Conservation (phyloP, 2,113 vertebrate species). For the Nannobrachium achirus region DNA sequence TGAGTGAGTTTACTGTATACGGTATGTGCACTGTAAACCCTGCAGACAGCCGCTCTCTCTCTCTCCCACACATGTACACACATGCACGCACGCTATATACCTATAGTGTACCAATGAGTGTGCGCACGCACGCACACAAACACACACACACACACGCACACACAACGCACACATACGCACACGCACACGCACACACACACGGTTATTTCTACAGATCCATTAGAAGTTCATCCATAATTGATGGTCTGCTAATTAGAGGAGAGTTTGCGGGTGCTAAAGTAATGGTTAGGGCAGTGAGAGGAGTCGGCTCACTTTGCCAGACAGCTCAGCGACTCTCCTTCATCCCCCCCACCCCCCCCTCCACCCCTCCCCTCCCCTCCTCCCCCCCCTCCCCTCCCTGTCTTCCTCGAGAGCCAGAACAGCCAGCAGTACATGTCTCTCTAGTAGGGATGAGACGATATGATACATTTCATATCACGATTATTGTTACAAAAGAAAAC, state of each 20-base stretch:
- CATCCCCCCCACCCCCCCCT: conserved; percentile 11
- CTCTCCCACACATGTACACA: not conserved
- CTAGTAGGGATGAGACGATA: no score
- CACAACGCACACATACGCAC: conserved; percentile 34
- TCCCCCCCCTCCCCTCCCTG: not conserved
- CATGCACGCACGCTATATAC: no score
- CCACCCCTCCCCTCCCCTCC: conserved; percentile 9
- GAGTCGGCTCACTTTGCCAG: conserved; percentile 28
- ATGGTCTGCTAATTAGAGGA: conserved; percentile 63
- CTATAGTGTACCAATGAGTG: no score
- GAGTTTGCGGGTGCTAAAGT: conserved; percentile 56
- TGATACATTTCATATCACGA: no score
- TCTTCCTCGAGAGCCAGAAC: conserved; percentile 47
- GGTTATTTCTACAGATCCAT: conserved; percentile 60
- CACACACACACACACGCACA: conserved; percentile 17
- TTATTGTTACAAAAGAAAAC: no score
- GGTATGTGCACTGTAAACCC: no score
- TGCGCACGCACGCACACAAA: conserved; percentile 16
- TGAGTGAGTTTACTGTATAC: not conserved
- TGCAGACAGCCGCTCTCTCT: not conserved
- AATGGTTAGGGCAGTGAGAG: conserved; percentile 38
- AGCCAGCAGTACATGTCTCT: conserved; percentile 24
- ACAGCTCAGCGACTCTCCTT: conserved; percentile 10
- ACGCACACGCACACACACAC: conserved; percentile 32
- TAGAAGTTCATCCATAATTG: conserved; percentile 69